Conservation (phyloP, 2,113 vertebrate genomes). For the Paratilapia polleni region DNA sequence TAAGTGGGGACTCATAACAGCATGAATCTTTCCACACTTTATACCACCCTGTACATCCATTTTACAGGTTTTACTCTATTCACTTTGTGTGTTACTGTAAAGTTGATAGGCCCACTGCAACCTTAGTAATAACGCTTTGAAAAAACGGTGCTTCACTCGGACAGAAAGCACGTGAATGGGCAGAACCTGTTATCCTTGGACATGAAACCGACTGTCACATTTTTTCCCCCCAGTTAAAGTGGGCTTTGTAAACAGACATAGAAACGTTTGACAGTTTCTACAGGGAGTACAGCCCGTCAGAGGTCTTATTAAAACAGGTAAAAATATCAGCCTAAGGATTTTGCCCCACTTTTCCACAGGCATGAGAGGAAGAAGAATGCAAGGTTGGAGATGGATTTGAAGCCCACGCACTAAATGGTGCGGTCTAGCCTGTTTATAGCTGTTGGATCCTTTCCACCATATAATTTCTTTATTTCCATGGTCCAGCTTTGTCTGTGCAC, state of each 20-base stretch:
- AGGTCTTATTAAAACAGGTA: slow-evolving; percentile 66
- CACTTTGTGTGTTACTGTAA: slow-evolving; percentile 60
- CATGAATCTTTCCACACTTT: slow-evolving; percentile 53
- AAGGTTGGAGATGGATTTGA: slow-evolving; percentile 44
- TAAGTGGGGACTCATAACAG: slow-evolving; percentile 57
- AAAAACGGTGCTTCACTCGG: slow-evolving; percentile 53
- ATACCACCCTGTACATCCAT: slow-evolving; percentile 38
- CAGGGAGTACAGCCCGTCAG: slow-evolving; percentile 43
- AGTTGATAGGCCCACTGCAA: slow-evolving; percentile 71
- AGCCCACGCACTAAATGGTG: slow-evolving; percentile 46
- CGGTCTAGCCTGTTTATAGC: slow-evolving; percentile 68
- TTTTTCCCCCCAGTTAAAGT: slow-evolving; percentile 22
- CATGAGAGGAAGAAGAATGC: slow-evolving; percentile 40
- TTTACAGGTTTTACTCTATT: slow-evolving; percentile 61
- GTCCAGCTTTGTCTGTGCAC: slow-evolving; percentile 51
- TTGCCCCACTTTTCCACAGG: slow-evolving; percentile 35
- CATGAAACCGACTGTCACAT: slow-evolving; percentile 42
- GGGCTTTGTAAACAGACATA: slow-evolving; percentile 63
- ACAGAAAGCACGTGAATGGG: slow-evolving; percentile 43
- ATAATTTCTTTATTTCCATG: slow-evolving; percentile 57
- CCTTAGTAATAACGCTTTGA: slow-evolving; percentile 47
- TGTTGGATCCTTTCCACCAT: slow-evolving; percentile 58
- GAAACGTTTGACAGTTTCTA: slow-evolving; percentile 54
- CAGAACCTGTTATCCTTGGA: slow-evolving; percentile 74
- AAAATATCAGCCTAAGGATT: slow-evolving; percentile 48